Conservation (phyloP, 2,797 vertebrate genomes). For the Lates japonicus region DNA sequence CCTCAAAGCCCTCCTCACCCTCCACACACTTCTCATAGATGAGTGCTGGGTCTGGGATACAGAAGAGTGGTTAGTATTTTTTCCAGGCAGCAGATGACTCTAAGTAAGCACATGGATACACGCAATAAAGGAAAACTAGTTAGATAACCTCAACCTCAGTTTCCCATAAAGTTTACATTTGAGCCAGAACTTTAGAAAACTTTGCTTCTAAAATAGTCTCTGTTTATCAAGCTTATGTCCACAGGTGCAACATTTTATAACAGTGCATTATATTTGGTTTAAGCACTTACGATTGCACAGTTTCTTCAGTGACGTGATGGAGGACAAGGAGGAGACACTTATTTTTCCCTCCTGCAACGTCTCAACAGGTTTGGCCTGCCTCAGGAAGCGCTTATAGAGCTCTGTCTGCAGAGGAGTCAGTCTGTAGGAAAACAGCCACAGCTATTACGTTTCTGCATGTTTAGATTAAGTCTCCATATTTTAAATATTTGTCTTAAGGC, state of each 20-base stretch:
- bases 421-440: slow-evolving; percentile 76
- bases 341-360: slow-evolving; percentile 90
- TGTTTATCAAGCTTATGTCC: neutral
- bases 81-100: neutral
- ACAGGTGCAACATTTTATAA: neutral
- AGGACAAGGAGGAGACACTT: slow-evolving; percentile 94
- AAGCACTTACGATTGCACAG: slow-evolving; percentile 96
- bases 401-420: slow-evolving; percentile 92
- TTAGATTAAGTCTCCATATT: neutral
- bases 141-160: neutral
- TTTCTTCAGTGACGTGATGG: slow-evolving; percentile 97
- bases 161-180: neutral
- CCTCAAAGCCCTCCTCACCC: slow-evolving; percentile 93
- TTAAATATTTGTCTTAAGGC: neutral
- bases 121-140: neutral
- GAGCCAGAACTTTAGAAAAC: neutral
- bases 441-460: neutral
- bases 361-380: slow-evolving; percentile 93
- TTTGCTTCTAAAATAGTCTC: neutral
- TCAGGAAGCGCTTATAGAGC: slow-evolving; percentile 93
- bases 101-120: neutral
- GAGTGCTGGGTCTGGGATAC: slow-evolving; percentile 91
- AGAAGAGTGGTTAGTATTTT: slow-evolving; percentile 18
- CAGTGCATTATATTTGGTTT: neutral
- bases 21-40: slow-evolving; percentile 95